phyloP scores from a whole-genome alignment of 2,113 vertebrate species.

The Nipponia nippon region DNA sequence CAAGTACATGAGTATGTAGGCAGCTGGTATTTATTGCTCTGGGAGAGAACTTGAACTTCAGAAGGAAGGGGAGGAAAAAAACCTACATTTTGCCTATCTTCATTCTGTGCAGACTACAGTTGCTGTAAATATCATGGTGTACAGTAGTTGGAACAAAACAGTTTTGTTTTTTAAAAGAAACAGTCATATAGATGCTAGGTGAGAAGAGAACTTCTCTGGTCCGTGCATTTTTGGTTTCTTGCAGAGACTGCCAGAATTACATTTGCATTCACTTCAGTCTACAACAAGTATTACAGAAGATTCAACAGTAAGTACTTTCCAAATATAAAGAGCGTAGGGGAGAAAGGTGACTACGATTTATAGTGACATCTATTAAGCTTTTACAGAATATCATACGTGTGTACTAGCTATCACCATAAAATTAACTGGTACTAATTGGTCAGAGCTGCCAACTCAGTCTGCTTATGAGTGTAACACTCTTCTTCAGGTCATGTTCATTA shows the following conservation, averaged over 20 bases:
- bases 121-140: not conserved
- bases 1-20: not conserved
- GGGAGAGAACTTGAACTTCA: not conserved
- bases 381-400: conserved; percentile 62
- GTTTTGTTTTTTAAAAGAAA: not conserved
- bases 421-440: conserved; percentile 71
- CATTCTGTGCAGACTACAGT: not conserved
- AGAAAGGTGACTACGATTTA: conserved; percentile 58
- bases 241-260: not conserved
- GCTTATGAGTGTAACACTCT: conserved; percentile 26
- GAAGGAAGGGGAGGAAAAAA: not conserved
- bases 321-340: not conserved
- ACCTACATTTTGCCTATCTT: not conserved
- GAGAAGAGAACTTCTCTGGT: not conserved
- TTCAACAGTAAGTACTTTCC: conserved; percentile 29
- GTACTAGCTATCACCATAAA: conserved; percentile 64
- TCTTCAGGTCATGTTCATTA: conserved; percentile 55
- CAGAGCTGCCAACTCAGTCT: conserved; percentile 64
- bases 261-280: conserved; percentile 9
- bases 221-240: not conserved
- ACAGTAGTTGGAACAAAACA: not conserved
- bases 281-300: conserved; percentile 10
- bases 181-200: not conserved
- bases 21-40: not conserved
- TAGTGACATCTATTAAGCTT: conserved; percentile 58